phyloP scores from a whole-genome alignment of 2,888 invertebrate genomes.

The Parochlus steinenii region DNA sequence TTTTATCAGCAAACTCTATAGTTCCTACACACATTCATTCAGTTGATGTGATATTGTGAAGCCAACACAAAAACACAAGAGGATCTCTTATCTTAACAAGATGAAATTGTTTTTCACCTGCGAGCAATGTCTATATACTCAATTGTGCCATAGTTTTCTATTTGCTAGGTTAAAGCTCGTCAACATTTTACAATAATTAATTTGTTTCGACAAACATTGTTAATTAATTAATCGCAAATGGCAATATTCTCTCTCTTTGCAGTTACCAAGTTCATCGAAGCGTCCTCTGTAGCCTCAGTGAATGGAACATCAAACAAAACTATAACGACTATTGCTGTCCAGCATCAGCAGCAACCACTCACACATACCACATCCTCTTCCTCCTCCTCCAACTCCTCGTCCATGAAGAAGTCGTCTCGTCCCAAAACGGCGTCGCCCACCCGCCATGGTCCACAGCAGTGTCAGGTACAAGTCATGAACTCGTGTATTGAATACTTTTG shows the following conservation, averaged over 20 bases:
- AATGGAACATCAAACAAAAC: conserved; percentile 18
- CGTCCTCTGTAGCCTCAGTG: conserved; percentile 2
- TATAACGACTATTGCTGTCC: conserved; percentile 16
- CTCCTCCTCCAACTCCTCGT: conserved; percentile 19
- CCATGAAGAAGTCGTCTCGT: conserved; percentile 48
- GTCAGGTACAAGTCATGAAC: conserved; percentile 48
- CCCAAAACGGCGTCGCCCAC: conserved; percentile 80
- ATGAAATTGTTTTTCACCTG: too few relatives aligned
- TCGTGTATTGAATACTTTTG: conserved; percentile 12
- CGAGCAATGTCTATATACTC: too few relatives aligned
- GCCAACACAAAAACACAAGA: too few relatives aligned
- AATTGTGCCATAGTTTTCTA: too few relatives aligned
- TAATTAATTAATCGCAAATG: too few relatives aligned
- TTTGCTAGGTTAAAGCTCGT: too few relatives aligned
- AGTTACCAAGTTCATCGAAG: conserved; percentile 8
- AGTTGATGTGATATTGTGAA: too few relatives aligned
- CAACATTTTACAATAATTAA: too few relatives aligned
- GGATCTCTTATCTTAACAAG: too few relatives aligned
- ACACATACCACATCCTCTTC: conserved; percentile 8
- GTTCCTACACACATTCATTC: too few relatives aligned
- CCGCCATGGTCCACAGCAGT: conserved; percentile 80
- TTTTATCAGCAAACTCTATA: too few relatives aligned
- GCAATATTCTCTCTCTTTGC: conserved; percentile 1
- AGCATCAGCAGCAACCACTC: conserved; percentile 16
- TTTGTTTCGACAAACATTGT: too few relatives aligned